Evolutionary conservation across 2,797 vertebrate species (phyloP).

Genomic region (Alosa sapidissima): DNA sequence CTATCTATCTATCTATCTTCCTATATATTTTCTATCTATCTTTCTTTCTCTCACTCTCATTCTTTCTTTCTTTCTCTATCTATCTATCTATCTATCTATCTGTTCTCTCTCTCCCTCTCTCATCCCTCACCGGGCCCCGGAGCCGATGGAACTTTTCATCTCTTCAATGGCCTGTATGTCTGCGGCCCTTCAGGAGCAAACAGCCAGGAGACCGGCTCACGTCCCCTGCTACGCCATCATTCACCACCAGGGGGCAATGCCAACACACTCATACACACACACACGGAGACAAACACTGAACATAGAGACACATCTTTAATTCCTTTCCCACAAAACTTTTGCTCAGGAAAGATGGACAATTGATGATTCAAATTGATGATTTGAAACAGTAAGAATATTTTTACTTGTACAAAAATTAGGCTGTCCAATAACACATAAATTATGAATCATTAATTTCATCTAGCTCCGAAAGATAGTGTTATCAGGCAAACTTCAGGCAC

Average conservation of each 20-base stretch:
- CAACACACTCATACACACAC: not conserved
- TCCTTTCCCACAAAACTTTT: too few relatives aligned
- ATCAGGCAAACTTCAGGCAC: too few relatives aligned
- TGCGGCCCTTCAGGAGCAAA: slow-evolving; percentile 80
- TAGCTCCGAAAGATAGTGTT: too few relatives aligned
- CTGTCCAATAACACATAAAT: too few relatives aligned
- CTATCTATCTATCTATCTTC: slow-evolving; percentile 19
- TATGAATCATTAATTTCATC: too few relatives aligned
- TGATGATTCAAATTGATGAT: too few relatives aligned
- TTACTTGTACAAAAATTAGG: too few relatives aligned
- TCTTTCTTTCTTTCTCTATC: slow-evolving; percentile 42
- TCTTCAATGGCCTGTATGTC: slow-evolving; percentile 87
- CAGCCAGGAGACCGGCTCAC: slow-evolving; percentile 77
- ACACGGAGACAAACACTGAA: not conserved
- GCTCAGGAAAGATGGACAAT: too few relatives aligned
- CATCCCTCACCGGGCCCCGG: slow-evolving; percentile 51
- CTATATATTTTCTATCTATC: not conserved
- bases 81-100: slow-evolving; percentile 28
- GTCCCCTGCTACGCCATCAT: slow-evolving; percentile 34
- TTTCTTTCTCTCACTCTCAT: slow-evolving; percentile 14
- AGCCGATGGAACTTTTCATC: slow-evolving; percentile 82
- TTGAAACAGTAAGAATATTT: too few relatives aligned
- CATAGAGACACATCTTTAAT: not conserved
- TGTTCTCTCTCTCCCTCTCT: slow-evolving; percentile 28
- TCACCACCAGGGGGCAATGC: slow-evolving; percentile 5